These are phyloP conservation scores for Palythoa grandis DNA, from an alignment of 92 coral and sea anemone species.

Conservation along the genomic window DNA sequence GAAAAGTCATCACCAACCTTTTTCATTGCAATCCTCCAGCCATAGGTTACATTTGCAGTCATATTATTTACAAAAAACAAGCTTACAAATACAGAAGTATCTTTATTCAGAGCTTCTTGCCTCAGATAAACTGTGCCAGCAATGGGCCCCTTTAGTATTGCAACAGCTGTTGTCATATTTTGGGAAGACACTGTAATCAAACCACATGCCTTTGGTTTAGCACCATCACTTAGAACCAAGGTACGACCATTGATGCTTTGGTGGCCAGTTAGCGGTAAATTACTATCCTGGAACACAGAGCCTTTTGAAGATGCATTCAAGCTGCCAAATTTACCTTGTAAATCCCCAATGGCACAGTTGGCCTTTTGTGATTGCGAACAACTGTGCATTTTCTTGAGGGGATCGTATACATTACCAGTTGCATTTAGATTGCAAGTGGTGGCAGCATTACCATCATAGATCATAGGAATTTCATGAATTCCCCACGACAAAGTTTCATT, in stretches of 20 bases:
- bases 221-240: slow-evolving; percentile 63
- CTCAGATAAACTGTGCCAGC: slow-evolving; percentile 86
- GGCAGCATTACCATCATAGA: slow-evolving; percentile 80
- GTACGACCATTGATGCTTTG: slow-evolving; percentile 80
- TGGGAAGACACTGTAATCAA: slow-evolving; percentile 56
- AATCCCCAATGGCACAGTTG: slow-evolving; percentile 86
- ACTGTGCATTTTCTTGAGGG: slow-evolving; percentile 51
- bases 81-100: slow-evolving; percentile 67
- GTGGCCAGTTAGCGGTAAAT: slow-evolving; percentile 71
- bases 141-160: slow-evolving; percentile 75
- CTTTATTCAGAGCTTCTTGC: slow-evolving; percentile 61
- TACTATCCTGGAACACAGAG: slow-evolving; percentile 52
- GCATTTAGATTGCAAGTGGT: slow-evolving; percentile 67
- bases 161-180: slow-evolving; percentile 65
- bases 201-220: slow-evolving; percentile 81
- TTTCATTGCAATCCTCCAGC: slow-evolving; percentile 58
- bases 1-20: slow-evolving; percentile 46
- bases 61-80: slow-evolving; percentile 71
- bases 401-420: slow-evolving; percentile 76
- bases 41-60: slow-evolving; percentile 34
- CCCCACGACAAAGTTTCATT: slow-evolving; percentile 67
- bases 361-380: slow-evolving; percentile 38
- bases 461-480: slow-evolving; percentile 80
- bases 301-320: slow-evolving; percentile 45
- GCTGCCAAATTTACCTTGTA: slow-evolving; percentile 72